These are phyloP conservation scores for Varanus komodoensis DNA, from an alignment of 2,113 vertebrate genomes.

Conservation along the genomic window DNA sequence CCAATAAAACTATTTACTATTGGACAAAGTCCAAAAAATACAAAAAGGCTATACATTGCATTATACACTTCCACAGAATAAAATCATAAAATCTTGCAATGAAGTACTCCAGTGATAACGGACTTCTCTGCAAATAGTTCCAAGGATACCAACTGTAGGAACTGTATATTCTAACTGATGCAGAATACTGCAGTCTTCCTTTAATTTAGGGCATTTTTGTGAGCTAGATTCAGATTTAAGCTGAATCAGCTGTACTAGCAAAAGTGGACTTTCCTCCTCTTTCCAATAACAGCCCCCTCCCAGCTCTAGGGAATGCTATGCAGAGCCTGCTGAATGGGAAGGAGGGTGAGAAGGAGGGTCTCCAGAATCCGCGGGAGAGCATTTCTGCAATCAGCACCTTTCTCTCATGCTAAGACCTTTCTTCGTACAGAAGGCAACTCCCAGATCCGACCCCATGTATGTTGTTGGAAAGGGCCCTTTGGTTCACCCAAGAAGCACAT, in stretches of 20 bases:
- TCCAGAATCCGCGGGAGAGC: no score
- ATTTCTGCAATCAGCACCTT: no score
- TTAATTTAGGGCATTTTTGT: background rate
- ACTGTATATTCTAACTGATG: background rate
- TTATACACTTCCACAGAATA: constrained; percentile 43
- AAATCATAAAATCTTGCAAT: constrained; percentile 39
- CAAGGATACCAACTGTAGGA: constrained; percentile 27
- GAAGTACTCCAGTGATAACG: constrained; percentile 50
- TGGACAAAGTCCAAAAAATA: constrained; percentile 57
- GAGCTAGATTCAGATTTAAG: no score
- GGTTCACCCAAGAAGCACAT: background rate
- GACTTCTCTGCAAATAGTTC: constrained; percentile 36
- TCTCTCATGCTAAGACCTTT: no score
- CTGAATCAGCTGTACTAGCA: no score
- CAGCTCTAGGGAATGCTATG: no score
- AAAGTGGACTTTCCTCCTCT: no score
- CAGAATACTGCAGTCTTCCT: background rate
- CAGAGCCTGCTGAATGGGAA: no score
- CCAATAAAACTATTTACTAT: constrained; percentile 53
- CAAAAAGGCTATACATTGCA: constrained; percentile 45
- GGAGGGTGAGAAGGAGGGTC: no score
- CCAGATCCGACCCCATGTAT: background rate
- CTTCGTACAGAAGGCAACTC: no score
- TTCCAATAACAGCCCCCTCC: no score
- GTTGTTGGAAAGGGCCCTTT: no score